A percentile compares a stretch with the other conserved stretches of the same genome.
Conservation (phyloP, 2,888 invertebrate species). For the Heliconius charithonia region DNA sequence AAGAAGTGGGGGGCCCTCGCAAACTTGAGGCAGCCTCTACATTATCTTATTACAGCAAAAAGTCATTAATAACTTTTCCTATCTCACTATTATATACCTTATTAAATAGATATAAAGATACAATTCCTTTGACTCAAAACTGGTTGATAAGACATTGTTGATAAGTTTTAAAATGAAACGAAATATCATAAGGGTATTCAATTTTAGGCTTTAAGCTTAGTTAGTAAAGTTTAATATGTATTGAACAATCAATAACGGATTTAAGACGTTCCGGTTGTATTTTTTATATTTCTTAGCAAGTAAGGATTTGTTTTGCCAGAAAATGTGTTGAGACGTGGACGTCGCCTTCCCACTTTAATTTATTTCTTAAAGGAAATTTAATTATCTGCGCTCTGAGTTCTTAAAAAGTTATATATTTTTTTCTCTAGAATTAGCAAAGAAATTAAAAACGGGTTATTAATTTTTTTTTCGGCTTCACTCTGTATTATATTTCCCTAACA, state of each 20-base stretch:
- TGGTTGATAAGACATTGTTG: conserved; percentile 21
- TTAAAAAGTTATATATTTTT: neutral
- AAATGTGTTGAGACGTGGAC: conserved; percentile 62
- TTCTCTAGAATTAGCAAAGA: neutral
- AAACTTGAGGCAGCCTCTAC: conserved; percentile 68
- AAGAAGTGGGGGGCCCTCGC: conserved; percentile 77
- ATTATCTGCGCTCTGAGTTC: conserved; percentile 31
- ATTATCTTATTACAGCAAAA: conserved; percentile 31
- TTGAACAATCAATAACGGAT: conserved; percentile 44
- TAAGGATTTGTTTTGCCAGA: conserved; percentile 73
- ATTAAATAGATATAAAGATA: fast-evolving
- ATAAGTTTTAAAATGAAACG: neutral
- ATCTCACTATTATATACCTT: conserved; percentile 16
- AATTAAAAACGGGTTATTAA: neutral
- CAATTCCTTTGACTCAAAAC: neutral
- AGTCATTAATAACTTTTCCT: conserved; percentile 13
- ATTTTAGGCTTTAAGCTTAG: conserved; percentile 50
- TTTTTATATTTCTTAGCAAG: conserved; percentile 75
- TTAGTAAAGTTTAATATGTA: conserved; percentile 53
- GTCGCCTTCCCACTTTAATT: conserved; percentile 52
- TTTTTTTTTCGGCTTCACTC: too few relatives aligned
- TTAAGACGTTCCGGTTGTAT: conserved; percentile 63
- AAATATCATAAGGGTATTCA: conserved; percentile 38
- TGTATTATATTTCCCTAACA: too few relatives aligned
- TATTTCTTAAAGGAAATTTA: conserved; percentile 46